Evolutionary conservation across 1,140 invertebrate genomes (phyloP), one percentile per base, ranked within the genome.

Genomic region (Drosophila navojoa): DNA sequence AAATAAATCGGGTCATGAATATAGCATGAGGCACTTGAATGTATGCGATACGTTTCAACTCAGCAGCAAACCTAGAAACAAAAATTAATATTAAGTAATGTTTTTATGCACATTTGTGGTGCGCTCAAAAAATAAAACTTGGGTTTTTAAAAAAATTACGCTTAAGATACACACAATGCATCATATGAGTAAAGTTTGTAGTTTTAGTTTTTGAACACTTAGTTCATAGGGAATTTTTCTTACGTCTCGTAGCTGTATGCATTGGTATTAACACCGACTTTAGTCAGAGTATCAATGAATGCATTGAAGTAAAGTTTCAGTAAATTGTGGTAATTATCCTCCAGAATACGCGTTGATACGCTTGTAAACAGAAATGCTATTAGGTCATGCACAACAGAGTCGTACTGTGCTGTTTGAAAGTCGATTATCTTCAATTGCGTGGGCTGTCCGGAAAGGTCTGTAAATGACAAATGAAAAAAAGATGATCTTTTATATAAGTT

Each of bases 391-490:
- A 93, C 59, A 2, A 93, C 92, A 42, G 93, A 95, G 15, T 92
- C 87, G 54, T 93, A 93, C 11, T 93, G 76, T 22, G 93, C 93
- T 9, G 94, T 93, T 87, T 95, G 95, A 54, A 94, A 94, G 75
- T 95, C 95, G 1, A 95, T 91, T 35, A 95, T 94, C 91, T 94
- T 95, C 6, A 94, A 77, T 49, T 93, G 91, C 0, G 92, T 72
- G 0, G 93, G 90, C 11, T 81, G 59, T 0, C 89, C 92, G 4
- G 49, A 11, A 6, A 53, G 27, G 25, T 79, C 90, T 91, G 29
- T 10, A 68, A 62, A n/a, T n/a, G n/a, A n/a, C n/a, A 29, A 25
- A 11, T 42, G 19, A 1, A 22, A 1, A n/a, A 66, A 32, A 10
- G 10, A 50, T 10, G 32, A 5, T 16, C 13, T 22, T 40, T 19